phyloP scores from a whole-genome alignment of 1,140 invertebrate genomes.

The Monochamus saltuarius region DNA sequence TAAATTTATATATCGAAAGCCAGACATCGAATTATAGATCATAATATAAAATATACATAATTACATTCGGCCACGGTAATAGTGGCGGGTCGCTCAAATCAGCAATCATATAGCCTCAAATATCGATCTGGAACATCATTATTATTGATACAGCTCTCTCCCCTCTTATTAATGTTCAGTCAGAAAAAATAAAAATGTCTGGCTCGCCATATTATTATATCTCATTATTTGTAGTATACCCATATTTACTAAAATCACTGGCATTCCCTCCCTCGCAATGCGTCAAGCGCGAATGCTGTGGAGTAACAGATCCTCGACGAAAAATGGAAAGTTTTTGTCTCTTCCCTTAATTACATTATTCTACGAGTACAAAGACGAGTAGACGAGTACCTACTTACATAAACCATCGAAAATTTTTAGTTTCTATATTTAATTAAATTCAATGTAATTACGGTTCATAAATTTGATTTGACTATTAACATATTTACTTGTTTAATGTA shows the following conservation, averaged over 20 bases:
- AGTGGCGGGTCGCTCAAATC: slow-evolving; percentile 8
- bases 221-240: slow-evolving; percentile 8
- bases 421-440: too few species aligned
- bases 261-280: too few species aligned
- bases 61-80: slow-evolving; percentile 12
- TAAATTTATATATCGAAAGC: slow-evolving; percentile 14
- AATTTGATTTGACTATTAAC: too few species aligned
- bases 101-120: slow-evolving; percentile 16
- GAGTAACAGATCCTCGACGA: too few species aligned
- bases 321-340: too few species aligned
- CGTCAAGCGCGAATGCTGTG: too few species aligned
- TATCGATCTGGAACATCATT: slow-evolving; percentile 16
- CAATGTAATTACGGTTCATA: too few species aligned
- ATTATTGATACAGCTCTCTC: slow-evolving; percentile 11
- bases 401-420: too few species aligned
- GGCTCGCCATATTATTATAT: slow-evolving; percentile 6
- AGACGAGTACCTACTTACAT: too few species aligned
- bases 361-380: too few species aligned
- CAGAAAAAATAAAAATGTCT: slow-evolving; percentile 2
- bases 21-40: slow-evolving; percentile 22
- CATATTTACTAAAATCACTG: not conserved
- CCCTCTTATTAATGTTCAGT: slow-evolving; percentile 11
- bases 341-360: too few species aligned
- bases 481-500: too few species aligned
- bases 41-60: slow-evolving; percentile 19